phyloP scores from a whole-genome alignment of 2,888 invertebrate genomes.

The Noctua janthe region DNA sequence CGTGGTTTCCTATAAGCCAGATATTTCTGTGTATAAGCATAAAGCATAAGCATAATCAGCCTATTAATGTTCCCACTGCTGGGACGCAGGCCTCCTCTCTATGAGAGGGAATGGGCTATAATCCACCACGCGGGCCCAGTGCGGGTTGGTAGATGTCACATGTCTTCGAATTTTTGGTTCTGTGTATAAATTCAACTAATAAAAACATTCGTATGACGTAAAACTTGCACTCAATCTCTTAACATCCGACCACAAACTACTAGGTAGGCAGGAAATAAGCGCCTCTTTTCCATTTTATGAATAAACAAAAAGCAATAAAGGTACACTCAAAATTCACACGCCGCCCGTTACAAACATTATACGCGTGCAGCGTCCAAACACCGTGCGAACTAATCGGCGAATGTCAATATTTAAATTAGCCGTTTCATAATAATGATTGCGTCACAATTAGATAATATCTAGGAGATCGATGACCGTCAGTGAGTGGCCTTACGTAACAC shows the following conservation, averaged over 20 bases:
- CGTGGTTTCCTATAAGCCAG: neutral
- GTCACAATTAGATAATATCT: conserved; percentile 86
- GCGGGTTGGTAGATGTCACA: too few species aligned
- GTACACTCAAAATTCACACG: conserved; percentile 59
- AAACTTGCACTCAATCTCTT: neutral
- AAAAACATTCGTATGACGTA: conserved; percentile 1
- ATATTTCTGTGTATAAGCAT: too few species aligned
- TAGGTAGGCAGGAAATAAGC: conserved; percentile 9
- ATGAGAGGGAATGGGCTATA: too few species aligned
- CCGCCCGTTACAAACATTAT: conserved; percentile 37
- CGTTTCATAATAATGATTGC: conserved; percentile 79
- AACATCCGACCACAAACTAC: neutral
- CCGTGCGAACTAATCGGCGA: conserved; percentile 67
- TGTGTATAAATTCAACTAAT: neutral
- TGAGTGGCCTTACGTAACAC: conserved; percentile 79
- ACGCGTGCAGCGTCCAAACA: conserved; percentile 44
- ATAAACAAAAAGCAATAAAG: conserved; percentile 36
- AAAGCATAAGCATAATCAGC: too few species aligned
- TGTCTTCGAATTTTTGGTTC: too few species aligned
- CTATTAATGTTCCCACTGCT: too few species aligned
- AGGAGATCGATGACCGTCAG: conserved; percentile 79
- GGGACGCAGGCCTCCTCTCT: too few species aligned
- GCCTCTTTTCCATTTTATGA: conserved; percentile 26
- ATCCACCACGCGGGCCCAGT: too few species aligned
- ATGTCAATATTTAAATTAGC: conserved; percentile 78